Base-by-base conservation (phyloP, 1,140 invertebrate genomes). In the Pseudomyrmex dendroicus region DNA sequence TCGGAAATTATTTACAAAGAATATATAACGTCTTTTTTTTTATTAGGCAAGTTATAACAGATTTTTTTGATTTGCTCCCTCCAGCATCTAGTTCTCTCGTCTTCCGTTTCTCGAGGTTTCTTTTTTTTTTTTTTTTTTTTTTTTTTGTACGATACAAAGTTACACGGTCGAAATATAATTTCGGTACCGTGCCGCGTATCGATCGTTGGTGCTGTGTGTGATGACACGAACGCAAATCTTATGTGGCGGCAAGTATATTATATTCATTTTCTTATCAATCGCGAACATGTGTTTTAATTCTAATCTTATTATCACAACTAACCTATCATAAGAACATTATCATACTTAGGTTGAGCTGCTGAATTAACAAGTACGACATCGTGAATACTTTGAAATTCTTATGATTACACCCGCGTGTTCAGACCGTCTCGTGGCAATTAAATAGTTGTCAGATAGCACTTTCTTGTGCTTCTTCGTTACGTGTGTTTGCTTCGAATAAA, bases 321-420 rank as follows among this genome's bases (percentile, higher is more conserved):
- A 67, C 56, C 61, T 87, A 83, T 63, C 64, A 72, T 85, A 86
- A 90, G 84, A 86, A 88, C 73, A 54, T 84, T 89, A 90, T 59
- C 73, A 84, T 86, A 86, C 80, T 84, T 88, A 78, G 85, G 72
- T 78, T 85, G 86, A 89, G 78, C 83, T 90, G 64, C 56, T 59
- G 64, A 89, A 86, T 88, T 77, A 88, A 87, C 82, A 86, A 35
- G 20, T 86, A 83, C 48, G 61, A 73, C 63, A 50, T 80, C 70
- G 66, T 82, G 74, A 88, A 86, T 85, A 86, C 57, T 73, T 86
- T 72, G 66, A 52, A 67, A 59, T 66, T 63, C 84, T 84, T 88
- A 82, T 70, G 25, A 83, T 44, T 85, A 80, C 52, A 17, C 73
- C 82, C 84, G 84, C 86, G 87, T 89, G 87, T 80, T 70, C 88